Evolutionary conservation across 2,113 vertebrate species (phyloP).

Genomic region (Apus apus): DNA sequence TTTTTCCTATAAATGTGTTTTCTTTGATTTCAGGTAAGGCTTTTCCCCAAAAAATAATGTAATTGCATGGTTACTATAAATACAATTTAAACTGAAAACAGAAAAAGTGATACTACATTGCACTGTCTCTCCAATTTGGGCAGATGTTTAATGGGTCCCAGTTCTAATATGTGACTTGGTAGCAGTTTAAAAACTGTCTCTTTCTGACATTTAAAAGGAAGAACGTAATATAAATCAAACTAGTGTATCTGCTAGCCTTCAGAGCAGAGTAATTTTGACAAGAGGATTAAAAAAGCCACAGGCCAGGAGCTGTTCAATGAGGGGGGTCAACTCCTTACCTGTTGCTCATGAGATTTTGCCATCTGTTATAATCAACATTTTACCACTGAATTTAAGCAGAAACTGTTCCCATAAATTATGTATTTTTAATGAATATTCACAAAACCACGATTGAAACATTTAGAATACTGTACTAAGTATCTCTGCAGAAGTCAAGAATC

Average conservation of each 20-base stretch:
- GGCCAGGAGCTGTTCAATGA: background rate
- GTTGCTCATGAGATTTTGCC: background rate
- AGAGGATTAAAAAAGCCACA: background rate
- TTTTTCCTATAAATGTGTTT: slow-evolving; percentile 67
- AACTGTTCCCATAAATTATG: background rate
- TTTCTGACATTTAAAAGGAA: background rate
- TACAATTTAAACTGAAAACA: slow-evolving; percentile 14
- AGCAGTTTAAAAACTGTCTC: background rate
- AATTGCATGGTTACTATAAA: slow-evolving; percentile 56
- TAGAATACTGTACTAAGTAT: background rate
- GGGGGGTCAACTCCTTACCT: background rate
- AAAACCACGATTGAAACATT: background rate
- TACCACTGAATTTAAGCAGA: background rate
- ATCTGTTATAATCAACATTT: background rate
- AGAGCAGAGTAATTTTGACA: background rate
- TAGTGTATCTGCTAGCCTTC: background rate
- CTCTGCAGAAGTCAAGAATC: background rate
- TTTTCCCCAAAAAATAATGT: background rate
- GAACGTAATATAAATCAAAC: background rate
- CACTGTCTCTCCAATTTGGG: background rate
- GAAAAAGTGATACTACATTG: background rate
- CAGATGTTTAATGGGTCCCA: background rate
- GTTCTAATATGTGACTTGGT: background rate
- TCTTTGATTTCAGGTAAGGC: slow-evolving; percentile 59
- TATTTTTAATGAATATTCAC: slow-evolving; percentile 5